These are phyloP conservation scores for Rhagoletis pomonella DNA, from an alignment of 1,140 invertebrate genomes.

Conservation along the genomic window DNA sequence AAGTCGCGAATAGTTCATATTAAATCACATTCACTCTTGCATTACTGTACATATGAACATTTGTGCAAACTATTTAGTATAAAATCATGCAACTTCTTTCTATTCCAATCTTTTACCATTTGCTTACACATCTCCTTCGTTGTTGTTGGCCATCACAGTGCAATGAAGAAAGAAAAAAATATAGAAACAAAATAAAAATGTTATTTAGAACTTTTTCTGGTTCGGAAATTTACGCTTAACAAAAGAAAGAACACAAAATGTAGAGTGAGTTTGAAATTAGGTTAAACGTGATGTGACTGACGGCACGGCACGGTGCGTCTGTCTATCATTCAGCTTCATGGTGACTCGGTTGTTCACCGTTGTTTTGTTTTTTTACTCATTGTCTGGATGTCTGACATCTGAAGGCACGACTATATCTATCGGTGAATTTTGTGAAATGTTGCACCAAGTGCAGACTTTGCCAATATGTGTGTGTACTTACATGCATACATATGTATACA, in stretches of 20 bases:
- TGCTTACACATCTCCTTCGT: background rate
- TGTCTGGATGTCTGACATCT: background rate
- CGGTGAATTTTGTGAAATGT: slow-evolving; percentile 18
- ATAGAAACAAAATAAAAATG: too few species aligned
- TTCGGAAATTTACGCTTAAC: background rate
- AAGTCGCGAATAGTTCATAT: too few species aligned
- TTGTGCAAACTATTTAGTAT: too few species aligned
- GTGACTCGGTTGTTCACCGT: background rate
- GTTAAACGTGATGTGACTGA: slow-evolving; percentile 57
- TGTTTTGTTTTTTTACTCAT: background rate
- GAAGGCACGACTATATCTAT: background rate
- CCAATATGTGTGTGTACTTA: too few species aligned
- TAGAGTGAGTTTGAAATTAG: slow-evolving; percentile 45
- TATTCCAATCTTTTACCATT: background rate
- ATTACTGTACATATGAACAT: too few species aligned
- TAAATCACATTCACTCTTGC: too few species aligned
- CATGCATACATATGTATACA: too few species aligned
- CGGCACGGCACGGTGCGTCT: background rate
- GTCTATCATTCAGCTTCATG: background rate
- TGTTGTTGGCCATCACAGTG: background rate
- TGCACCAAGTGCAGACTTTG: background rate
- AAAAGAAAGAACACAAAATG: background rate
- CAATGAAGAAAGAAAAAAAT: too few species aligned
- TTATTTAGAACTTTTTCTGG: too few species aligned
- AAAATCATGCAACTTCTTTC: too few species aligned